Conservation (phyloP, 2,113 vertebrate genomes). For the Bubo blakistoni region DNA sequence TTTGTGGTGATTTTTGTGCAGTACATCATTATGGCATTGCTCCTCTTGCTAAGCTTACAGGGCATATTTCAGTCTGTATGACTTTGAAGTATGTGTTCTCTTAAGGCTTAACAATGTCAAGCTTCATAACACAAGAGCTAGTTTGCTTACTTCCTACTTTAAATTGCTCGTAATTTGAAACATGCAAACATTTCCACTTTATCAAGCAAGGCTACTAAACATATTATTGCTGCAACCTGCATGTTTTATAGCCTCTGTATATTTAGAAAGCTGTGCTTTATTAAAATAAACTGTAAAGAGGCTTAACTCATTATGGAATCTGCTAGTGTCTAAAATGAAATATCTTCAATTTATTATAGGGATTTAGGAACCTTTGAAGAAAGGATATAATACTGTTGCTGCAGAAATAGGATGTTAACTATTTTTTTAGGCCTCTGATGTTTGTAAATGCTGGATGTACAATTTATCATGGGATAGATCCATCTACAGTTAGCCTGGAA, state of each 20-base stretch:
- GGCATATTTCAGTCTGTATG: conserved; percentile 66
- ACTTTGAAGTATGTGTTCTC: conserved; percentile 75
- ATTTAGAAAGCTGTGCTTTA: conserved; percentile 76
- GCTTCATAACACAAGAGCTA: conserved; percentile 79
- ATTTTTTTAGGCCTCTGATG: neutral
- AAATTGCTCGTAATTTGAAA: conserved; percentile 83
- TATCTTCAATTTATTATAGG: conserved; percentile 71
- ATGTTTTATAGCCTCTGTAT: conserved; percentile 76
- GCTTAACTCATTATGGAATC: conserved; percentile 77
- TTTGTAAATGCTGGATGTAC: neutral
- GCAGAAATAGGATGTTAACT: neutral
- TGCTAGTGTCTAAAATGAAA: conserved; percentile 71
- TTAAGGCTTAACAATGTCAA: conserved; percentile 79
- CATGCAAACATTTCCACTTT: conserved; percentile 83
- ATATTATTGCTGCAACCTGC: conserved; percentile 79
- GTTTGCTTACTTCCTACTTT: conserved; percentile 78
- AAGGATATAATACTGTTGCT: neutral
- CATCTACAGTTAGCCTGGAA: neutral
- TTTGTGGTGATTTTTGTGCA: neutral
- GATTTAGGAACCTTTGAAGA: conserved; percentile 17
- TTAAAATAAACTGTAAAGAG: conserved; percentile 81
- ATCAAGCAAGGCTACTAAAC: conserved; percentile 79
- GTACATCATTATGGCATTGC: neutral
- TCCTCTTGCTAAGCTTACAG: conserved; percentile 18
- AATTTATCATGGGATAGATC: neutral